phyloP scores from a whole-genome alignment of 1,140 invertebrate species.

The Saccostrea cuccullata region DNA sequence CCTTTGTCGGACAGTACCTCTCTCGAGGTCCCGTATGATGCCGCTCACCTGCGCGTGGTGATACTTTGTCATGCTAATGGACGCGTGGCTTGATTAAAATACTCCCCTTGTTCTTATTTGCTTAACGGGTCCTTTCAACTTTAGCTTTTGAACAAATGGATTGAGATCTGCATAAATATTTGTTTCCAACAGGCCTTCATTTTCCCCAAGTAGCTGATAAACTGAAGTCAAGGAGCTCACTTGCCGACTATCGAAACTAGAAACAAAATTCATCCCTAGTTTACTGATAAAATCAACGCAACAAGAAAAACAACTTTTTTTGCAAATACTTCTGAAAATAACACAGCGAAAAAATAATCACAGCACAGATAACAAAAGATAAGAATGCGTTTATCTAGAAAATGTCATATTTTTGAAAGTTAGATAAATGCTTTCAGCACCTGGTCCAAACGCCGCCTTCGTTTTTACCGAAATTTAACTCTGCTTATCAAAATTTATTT shows the following conservation, averaged over 20 bases:
- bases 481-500: slow-evolving; percentile 26
- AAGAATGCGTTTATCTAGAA: background rate
- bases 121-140: slow-evolving; percentile 15
- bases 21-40: background rate
- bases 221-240: background rate
- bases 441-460: background rate
- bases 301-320: background rate
- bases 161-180: slow-evolving; percentile 2
- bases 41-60: background rate
- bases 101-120: slow-evolving; percentile 27
- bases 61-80: slow-evolving; percentile 18
- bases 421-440: slow-evolving; percentile 22
- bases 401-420: slow-evolving; percentile 29
- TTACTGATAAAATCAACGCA: slow-evolving; percentile 22
- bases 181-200: background rate
- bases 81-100: slow-evolving; percentile 22
- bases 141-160: slow-evolving; percentile 9
- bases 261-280: background rate
- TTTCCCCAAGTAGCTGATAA: background rate
- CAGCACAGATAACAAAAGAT: slow-evolving; percentile 9
- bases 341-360: background rate
- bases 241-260: background rate
- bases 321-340: slow-evolving; percentile 17
- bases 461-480: background rate
- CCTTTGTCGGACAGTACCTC: background rate